Evolutionary conservation across 2,888 invertebrate genomes (phyloP).

Genomic region (Belgica antarctica): DNA sequence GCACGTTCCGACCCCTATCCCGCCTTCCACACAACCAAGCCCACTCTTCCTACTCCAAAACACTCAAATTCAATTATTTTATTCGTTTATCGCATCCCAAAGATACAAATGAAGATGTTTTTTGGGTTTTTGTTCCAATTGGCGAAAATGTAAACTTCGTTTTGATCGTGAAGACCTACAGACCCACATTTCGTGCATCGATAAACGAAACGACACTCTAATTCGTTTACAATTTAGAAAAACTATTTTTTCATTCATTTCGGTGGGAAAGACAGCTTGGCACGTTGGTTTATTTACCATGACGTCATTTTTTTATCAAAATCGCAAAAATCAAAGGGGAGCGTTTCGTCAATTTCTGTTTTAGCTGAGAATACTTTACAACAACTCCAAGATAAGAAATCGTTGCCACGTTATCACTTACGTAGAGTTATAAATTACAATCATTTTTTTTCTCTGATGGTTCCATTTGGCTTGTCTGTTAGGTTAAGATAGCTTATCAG

Average conservation of each 20-base stretch:
- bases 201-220: background rate
- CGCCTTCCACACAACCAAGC: too few relatives aligned
- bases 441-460: background rate
- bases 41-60: too few relatives aligned
- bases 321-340: background rate
- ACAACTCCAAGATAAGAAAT: background rate
- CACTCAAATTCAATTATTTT: too few relatives aligned
- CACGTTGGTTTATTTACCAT: background rate
- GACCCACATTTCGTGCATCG: conserved; percentile 1
- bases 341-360: background rate
- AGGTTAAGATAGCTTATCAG: background rate
- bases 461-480: conserved; percentile 5
- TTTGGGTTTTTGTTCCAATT: background rate
- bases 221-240: background rate
- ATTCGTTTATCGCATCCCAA: too few relatives aligned
- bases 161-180: background rate
- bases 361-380: background rate
- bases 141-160: background rate
- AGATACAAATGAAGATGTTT: too few relatives aligned
- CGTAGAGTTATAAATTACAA: background rate
- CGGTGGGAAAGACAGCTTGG: background rate
- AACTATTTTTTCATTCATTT: too few relatives aligned
- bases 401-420: background rate
- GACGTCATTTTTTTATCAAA: conserved; percentile 6
- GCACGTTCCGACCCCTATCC: too few relatives aligned